A percentile compares a stretch with the other conserved stretches of the same genome.
phyloP scores from a whole-genome alignment of 2,113 vertebrate species.

The Plecotus auritus region DNA sequence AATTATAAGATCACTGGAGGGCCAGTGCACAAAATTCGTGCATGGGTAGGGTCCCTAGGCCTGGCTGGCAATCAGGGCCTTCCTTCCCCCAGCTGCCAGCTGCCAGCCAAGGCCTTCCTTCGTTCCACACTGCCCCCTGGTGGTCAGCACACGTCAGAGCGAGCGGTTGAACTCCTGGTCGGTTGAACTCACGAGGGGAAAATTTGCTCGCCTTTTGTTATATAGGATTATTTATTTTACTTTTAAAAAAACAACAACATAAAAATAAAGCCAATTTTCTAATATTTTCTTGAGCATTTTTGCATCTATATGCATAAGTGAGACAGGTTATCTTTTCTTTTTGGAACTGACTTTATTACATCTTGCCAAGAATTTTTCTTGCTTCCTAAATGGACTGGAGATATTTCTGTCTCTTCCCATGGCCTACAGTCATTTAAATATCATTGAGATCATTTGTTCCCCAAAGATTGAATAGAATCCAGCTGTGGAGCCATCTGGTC shows the following conservation, averaged over 20 bases:
- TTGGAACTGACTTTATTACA: background rate
- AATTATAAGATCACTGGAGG: background rate
- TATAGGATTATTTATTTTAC: background rate
- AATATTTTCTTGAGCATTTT: background rate
- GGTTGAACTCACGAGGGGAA: no score
- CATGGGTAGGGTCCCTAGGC: no score
- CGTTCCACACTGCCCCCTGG: no score
- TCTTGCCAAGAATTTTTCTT: constrained; percentile 6
- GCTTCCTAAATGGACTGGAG: background rate
- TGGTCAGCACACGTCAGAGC: no score
- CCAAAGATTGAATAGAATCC: constrained; percentile 25
- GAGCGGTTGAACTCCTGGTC: no score
- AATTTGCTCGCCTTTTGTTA: no score
- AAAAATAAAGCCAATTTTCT: background rate
- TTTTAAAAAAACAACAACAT: background rate
- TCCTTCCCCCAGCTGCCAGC: no score
- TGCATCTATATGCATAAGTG: background rate
- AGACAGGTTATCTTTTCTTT: background rate
- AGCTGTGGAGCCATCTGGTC: constrained; percentile 40
- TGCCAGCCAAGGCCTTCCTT: no score
- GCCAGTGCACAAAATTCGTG: no score
- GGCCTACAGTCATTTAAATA: background rate
- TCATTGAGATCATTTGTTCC: constrained; percentile 11
- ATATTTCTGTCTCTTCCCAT: background rate
- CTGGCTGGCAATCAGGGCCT: no score